phyloP scores from a whole-genome alignment of 2,797 vertebrate species.

The Hemitrygon akajei region DNA sequence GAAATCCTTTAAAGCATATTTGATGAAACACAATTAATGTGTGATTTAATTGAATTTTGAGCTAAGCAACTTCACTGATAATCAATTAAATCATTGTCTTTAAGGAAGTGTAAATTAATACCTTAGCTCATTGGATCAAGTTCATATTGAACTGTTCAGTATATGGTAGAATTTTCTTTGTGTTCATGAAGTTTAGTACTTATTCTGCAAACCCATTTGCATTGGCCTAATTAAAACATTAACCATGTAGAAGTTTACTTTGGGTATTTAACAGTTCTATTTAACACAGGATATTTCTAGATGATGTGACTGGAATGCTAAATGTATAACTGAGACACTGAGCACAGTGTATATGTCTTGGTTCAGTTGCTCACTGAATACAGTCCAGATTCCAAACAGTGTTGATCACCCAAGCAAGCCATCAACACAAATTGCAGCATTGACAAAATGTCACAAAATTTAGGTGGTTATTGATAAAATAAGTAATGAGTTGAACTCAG shows the following conservation, averaged over 20 bases:
- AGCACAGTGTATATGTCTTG: neutral
- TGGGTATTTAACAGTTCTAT: neutral
- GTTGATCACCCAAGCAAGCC: neutral
- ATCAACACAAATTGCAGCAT: neutral
- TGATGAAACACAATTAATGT: too few species aligned
- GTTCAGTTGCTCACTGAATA: neutral
- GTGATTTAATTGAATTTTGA: neutral
- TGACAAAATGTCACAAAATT: neutral
- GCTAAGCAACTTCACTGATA: too few species aligned
- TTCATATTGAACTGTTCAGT: neutral
- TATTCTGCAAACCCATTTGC: neutral
- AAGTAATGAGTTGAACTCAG: too few species aligned
- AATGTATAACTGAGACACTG: neutral
- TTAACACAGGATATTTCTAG: neutral
- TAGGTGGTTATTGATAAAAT: too few species aligned
- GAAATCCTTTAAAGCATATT: neutral
- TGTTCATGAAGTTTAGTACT: neutral
- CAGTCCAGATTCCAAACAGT: neutral
- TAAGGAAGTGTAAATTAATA: neutral
- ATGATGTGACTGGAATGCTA: neutral
- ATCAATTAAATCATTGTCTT: neutral
- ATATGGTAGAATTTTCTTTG: neutral
- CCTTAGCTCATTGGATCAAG: neutral
- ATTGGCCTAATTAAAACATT: neutral
- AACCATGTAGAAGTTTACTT: neutral